Base-by-base conservation (phyloP, 1,140 invertebrate species). In the Lamellibrachia luymesi region DNA sequence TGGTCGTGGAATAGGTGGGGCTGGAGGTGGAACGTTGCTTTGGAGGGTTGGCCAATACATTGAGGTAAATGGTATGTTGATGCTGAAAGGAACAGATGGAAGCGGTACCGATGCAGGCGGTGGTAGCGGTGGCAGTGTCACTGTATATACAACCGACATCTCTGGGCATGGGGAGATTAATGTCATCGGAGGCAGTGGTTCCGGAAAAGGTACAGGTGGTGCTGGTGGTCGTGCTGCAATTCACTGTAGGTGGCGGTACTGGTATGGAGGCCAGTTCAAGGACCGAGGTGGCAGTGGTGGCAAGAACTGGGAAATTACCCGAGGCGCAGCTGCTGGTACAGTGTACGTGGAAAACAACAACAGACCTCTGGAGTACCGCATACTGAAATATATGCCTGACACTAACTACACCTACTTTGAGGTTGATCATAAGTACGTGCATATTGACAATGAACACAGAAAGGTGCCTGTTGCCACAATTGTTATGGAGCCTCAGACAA, bases 151-250 rank as follows among this genome's bases (percentile, higher is more conserved):
- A 50, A 94, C 94, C 50, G 95, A 95, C 92, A 94, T 95, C 17
- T 95, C 95, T 0, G 95, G 95, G 13, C 95, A 95, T 93, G 95
- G 95, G 51, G 94, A 94, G 52, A 94, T 95, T 90, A 94, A 94
- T 90, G 94, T 94, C 0, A 92, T 92, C 7, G 94, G 95, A 38
- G 92, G 92, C 5, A 94, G 94, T 13, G 92, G 93, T 64, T 93
- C 93, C 2, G 92, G 93, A 27, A 94, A 92, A 8, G 95, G 95
- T 64, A 94, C 94, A 92, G 95, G 94, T 80, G 95, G 95, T 90
- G 94, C 95, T 38, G 95, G 95, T 80, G 95, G 95, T 50, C 93
- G 95, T 51, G 93, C 94, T 27, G 94, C 94, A 38, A 94, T 95
- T 25, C 95, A 95, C 93, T 95, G 95, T 93, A 90, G 94, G 90